Conservation (phyloP, 2,113 vertebrate genomes). For the Suncus etruscus region DNA sequence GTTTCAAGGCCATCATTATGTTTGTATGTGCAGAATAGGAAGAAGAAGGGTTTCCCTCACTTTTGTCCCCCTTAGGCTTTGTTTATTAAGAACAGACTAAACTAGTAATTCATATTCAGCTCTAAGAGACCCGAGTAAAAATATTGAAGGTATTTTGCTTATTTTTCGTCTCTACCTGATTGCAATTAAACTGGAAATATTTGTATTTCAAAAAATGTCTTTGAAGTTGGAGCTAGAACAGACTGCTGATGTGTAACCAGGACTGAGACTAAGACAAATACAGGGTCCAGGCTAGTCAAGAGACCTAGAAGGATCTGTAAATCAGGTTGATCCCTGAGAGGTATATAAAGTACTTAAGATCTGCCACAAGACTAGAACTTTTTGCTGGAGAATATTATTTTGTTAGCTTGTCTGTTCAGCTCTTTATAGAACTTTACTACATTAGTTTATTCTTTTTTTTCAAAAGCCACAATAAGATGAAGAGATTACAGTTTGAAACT, state of each 20-base stretch:
- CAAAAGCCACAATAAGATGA: slow-evolving; percentile 63
- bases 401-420: slow-evolving; percentile 35
- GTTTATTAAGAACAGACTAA: too few relatives aligned
- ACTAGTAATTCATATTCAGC: background rate
- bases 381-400: slow-evolving; percentile 28
- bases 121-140: slow-evolving; percentile 13
- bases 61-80: too few relatives aligned
- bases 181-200: background rate
- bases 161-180: background rate
- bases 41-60: background rate
- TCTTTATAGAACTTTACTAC: slow-evolving; percentile 49
- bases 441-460: background rate
- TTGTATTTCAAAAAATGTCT: slow-evolving; percentile 4
- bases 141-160: background rate
- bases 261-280: background rate
- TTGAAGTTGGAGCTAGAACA: background rate
- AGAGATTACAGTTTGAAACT: slow-evolving; percentile 65
- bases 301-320: background rate
- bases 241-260: slow-evolving; percentile 1
- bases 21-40: background rate
- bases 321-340: background rate
- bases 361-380: background rate
- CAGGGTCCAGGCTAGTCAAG: background rate
- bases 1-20: background rate
- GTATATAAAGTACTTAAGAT: background rate